Conservation (phyloP, 35 echinoderm and acorn worm genomes). For the Ophiothrix spiculata region DNA sequence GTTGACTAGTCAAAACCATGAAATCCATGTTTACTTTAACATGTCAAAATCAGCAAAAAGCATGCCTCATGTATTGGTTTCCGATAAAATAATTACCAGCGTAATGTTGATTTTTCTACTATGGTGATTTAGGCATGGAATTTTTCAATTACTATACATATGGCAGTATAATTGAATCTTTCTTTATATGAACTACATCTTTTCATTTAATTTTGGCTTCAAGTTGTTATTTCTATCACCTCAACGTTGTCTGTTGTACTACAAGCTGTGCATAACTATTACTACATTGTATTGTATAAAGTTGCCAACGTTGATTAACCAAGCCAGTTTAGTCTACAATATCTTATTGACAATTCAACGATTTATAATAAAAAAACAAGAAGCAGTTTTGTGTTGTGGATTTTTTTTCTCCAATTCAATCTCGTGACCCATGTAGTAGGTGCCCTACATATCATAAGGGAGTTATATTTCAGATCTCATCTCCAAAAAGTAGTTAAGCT, state of each 20-base stretch:
- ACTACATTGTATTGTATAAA: no score
- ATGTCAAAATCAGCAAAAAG: not conserved
- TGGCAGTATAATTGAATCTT: not conserved
- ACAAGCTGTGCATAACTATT: not conserved
- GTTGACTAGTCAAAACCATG: not conserved
- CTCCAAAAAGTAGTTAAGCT: not conserved
- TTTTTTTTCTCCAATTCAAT: not conserved
- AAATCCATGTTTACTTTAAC: not conserved
- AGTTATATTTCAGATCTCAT: not conserved
- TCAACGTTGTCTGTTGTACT: not conserved
- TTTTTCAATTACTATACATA: not conserved
- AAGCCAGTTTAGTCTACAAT: not conserved
- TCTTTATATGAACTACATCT: not conserved
- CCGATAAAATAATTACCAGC: not conserved
- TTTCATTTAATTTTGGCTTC: not conserved
- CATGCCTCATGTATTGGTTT: not conserved
- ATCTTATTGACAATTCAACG: slow-evolving; percentile 5
- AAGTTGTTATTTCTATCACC: not conserved
- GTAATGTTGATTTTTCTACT: not conserved
- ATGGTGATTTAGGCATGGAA: not conserved
- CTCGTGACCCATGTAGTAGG: not conserved
- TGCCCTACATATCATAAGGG: not conserved
- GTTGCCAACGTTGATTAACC: not conserved
- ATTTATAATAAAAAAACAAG: slow-evolving; percentile 7
- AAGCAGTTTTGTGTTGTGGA: not conserved